Percentiles rank a stretch among this genome's conserved stretches.
Evolutionary conservation across 2,888 invertebrate genomes (phyloP).

Genomic region (Melanotus villosus): DNA sequence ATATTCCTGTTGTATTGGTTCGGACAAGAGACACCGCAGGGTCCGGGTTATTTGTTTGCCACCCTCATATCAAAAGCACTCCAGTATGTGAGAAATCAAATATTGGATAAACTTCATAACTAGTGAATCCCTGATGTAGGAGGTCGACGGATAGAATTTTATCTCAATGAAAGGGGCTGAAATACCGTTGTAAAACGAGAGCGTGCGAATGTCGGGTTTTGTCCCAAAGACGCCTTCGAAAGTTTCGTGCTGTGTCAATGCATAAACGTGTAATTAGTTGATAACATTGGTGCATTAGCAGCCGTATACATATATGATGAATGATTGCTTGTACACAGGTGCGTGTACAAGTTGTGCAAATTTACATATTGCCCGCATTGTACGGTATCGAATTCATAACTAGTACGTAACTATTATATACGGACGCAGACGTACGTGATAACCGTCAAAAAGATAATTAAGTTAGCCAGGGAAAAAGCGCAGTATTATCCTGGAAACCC

Average conservation of each 20-base stretch:
- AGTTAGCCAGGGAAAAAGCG: too few relatives aligned
- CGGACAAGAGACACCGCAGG: conserved; percentile 1
- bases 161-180: conserved; percentile 3
- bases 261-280: neutral
- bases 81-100: conserved; percentile 11
- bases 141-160: conserved; percentile 12
- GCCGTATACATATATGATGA: conserved; percentile 1
- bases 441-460: too few relatives aligned
- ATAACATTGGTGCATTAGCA: conserved; percentile 8
- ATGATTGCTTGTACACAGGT: conserved; percentile 6
- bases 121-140: conserved; percentile 15
- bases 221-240: too few relatives aligned
- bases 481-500: too few relatives aligned
- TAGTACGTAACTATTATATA: neutral
- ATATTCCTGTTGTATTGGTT: neutral
- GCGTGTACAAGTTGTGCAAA: neutral
- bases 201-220: neutral
- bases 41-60: conserved; percentile 5
- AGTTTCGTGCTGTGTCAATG: conserved; percentile 1
- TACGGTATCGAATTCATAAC: neutral
- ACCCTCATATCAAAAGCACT: conserved; percentile 3
- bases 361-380: neutral
- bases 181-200: conserved; percentile 13
- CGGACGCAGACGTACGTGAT: too few relatives aligned
- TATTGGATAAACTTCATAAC: conserved; percentile 20